Evolutionary conservation across 2,797 vertebrate species (phyloP), one percentile per base, ranked within the genome.

Genomic region (Manis pentadactyla): DNA sequence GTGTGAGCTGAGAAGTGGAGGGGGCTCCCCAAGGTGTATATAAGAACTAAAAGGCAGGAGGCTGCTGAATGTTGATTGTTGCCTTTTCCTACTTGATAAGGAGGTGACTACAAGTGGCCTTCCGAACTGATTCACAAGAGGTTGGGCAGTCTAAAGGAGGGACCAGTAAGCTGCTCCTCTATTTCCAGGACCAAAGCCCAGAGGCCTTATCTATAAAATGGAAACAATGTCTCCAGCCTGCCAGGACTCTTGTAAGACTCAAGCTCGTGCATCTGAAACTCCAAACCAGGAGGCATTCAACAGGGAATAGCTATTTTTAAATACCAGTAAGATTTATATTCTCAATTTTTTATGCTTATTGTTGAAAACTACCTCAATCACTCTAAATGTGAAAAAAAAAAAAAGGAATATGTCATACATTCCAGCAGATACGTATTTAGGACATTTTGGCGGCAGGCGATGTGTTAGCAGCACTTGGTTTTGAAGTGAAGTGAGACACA

Each of bases 41-140:
- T n/a, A 2, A 7, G 71, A 83, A 78, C 31, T 53, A 85, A 42
- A 86, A 97, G 42, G n/a, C 23, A 12, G 19, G 75, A 97, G 63
- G 63, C 5, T 57, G 29, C 31, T 53, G 18, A 93, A 42, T 53
- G 92, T 18, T 2, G 86, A 0, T 25, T 66, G 68, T 90, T 61
- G 25, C 12, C 51, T 82, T 96, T 92, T 71, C 64, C 55, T 69
- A 27, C 51, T 87, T 81, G 55, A 86, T 93, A 57, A 25, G 57
- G 42, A 86, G 37, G 42, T 39, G 53, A 69, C 39, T 21, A 57
- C 17, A 75, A 64, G 4, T 3, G n/a, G 34, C 68, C 91, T 68
- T 77, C 25, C 31, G n/a, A 42, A 57, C 5, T 78, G 84, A 64
- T 27, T 74, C 39, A n/a, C 13, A 73, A 14, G 83, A 53, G 78